Base-by-base conservation (phyloP, 2,113 vertebrate genomes). In the Ceuthmochares aereus region DNA sequence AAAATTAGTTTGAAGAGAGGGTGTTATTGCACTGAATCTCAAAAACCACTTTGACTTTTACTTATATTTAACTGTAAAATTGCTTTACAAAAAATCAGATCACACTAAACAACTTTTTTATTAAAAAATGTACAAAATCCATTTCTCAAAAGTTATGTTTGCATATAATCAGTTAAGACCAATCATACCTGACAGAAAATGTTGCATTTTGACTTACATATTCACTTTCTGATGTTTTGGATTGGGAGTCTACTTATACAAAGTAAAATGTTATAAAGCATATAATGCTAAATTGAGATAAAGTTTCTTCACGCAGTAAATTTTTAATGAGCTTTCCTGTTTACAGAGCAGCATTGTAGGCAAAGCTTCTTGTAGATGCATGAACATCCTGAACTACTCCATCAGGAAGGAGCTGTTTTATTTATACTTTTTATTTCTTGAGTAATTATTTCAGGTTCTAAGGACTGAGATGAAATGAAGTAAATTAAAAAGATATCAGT, bases 401-500 rank as follows among this genome's bases (percentile, higher is more conserved):
- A 47, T 17, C 40, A 70, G 56, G 32, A 91, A 70, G 30, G n/a
- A 95, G 37, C 6, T 80, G 77, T 66, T 82, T 58, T 25, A 43
- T 85, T 60, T 87, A 16, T 54, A 67, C 74, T 75, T 81, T 80
- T 67, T 79, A 90, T 51, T 66, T 62, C 88, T 27, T 52, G n/a
- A 58, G 49, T 58, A 91, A 92, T 90, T 95, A 2, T 37, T 78
- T 72, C 54, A 82, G 45, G 25, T 90, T 60, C 19, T 62, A 74
- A 85, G 45, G 40, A 78, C 47, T 74, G 20, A 95, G 45, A 52
- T 42, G 60, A 93, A 91, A n/a, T 7, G 94, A 95, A 96, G 40
- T 42, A 90, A 97, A 96, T 69, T 83, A 91, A 74, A 93, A 87
- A 94, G 95, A 92, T 95, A 93, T 52, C 87, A 95, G 47, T 87